Conservation (phyloP, 2,888 invertebrate species). For the Notocelia uddmanniana region DNA sequence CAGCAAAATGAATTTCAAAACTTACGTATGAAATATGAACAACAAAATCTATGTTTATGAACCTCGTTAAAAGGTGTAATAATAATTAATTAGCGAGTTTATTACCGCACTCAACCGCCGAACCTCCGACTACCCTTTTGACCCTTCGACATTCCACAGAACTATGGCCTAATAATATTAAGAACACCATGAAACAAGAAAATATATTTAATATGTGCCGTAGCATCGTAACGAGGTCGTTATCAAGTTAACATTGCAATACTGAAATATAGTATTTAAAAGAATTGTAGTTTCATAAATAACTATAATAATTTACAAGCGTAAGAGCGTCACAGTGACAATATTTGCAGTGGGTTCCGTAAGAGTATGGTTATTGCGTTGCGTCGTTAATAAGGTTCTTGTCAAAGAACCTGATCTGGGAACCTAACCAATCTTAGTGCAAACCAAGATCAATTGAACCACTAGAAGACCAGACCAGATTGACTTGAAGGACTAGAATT, state of each 20-base stretch:
- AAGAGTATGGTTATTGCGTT: not conserved
- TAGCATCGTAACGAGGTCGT: constrained; percentile 35
- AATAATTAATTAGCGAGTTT: constrained; percentile 45
- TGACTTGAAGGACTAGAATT: too few species aligned
- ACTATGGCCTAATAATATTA: constrained; percentile 41
- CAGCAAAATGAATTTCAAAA: not conserved
- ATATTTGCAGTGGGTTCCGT: constrained; percentile 19
- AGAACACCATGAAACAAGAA: constrained; percentile 35
- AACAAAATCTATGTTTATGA: constrained; percentile 8
- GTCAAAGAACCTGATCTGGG: not conserved
- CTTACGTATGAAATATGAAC: not conserved
- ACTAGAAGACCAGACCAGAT: too few species aligned
- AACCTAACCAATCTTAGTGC: not conserved
- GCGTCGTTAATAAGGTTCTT: not conserved
- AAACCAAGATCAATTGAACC: too few species aligned
- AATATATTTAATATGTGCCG: constrained; percentile 49
- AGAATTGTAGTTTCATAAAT: constrained; percentile 30
- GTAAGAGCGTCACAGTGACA: not conserved
- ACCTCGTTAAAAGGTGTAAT: constrained; percentile 21
- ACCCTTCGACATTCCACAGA: constrained; percentile 61
- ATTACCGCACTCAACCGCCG: constrained; percentile 71
- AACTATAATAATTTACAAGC: constrained; percentile 13
- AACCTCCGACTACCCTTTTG: constrained; percentile 72
- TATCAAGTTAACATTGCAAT: constrained; percentile 28
- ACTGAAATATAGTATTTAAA: constrained; percentile 30